Evolutionary conservation across 92 coral and sea anemone species (phyloP).

Genomic region (Chrysogorgia sp.): DNA sequence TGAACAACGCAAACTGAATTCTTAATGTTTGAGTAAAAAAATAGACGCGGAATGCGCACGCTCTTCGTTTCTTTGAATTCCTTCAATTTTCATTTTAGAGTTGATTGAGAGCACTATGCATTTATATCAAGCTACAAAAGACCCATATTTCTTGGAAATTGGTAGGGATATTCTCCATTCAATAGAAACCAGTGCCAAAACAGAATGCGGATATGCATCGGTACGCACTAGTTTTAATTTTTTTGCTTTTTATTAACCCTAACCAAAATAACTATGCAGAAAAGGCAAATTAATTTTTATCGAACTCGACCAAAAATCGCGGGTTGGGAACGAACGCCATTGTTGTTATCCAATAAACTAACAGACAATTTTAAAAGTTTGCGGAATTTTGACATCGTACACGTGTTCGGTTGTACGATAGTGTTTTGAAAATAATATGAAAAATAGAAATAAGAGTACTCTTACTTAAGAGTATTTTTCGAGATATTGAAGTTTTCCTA

Average conservation of each 20-base stretch:
- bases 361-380: too few species aligned
- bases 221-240: conserved; percentile 52
- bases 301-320: too few species aligned
- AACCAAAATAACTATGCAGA: too few species aligned
- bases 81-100: conserved; percentile 51
- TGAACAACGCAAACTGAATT: not conserved
- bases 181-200: conserved; percentile 89
- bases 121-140: conserved; percentile 87
- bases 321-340: too few species aligned
- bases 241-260: not conserved
- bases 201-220: conserved; percentile 98
- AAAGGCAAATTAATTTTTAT: too few species aligned
- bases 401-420: too few species aligned
- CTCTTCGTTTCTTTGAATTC: not conserved
- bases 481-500: too few species aligned
- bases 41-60: not conserved
- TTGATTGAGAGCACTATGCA: conserved; percentile 98
- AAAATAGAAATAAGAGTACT: too few species aligned
- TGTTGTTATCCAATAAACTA: too few species aligned
- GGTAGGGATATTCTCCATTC: conserved; percentile 95
- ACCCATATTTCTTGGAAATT: conserved; percentile 89
- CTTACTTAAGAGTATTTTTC: too few species aligned
- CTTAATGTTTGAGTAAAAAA: not conserved
- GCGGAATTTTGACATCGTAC: too few species aligned
- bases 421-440: too few species aligned